Evolutionary conservation across 2,113 vertebrate genomes (phyloP), one percentile per base, ranked within the genome.

Genomic region (Petromus typicus): DNA sequence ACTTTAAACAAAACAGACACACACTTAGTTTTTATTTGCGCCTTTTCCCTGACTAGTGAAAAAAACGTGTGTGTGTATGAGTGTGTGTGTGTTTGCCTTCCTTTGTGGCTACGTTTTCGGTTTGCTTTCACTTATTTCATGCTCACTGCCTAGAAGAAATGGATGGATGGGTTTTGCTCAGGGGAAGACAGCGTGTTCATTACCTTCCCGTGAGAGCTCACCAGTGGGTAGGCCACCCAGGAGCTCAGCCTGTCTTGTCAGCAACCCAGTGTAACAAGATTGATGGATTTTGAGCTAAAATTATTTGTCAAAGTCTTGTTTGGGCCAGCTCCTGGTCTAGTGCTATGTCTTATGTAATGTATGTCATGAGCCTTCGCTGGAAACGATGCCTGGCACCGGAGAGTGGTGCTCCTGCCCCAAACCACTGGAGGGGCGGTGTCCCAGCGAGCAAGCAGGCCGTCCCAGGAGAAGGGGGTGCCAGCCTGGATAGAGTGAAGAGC

Each of bases 1-100:
- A 84, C 75, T 94, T 96, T 89, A 93, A 96, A 95, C 86, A 87
- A 98, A 97, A 98, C 97, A 97, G 18, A 37, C 32, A 71, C 54
- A 75, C 40, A 37, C 84, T 85, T 85, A 78, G 56, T 57, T 96
- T 80, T 57, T 89, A 27, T 85, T 81, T 92, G 80, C 1, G 32
- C 56, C 10, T 51, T 95, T 95, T 82, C 59, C 69, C 71, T 81
- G 51, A 54, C 67, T 34, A 69, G 80, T 67, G 63, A 88, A 88
- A 92, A 95, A 93, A 48, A 32, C 34, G 57, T 22, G 3, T 43
- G 3, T 56, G 30, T 11, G 37, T 11, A 54, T 5, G 56, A 27
- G 43, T 9, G 61, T 18, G 32, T 5, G 17, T 3, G 13, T 2
- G 22, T 7, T 22, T 11, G 3, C 45, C 9, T 51, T 83, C 75